phyloP scores from a whole-genome alignment of 1,140 invertebrate genomes.

The Neoseiulus cucumeris region DNA sequence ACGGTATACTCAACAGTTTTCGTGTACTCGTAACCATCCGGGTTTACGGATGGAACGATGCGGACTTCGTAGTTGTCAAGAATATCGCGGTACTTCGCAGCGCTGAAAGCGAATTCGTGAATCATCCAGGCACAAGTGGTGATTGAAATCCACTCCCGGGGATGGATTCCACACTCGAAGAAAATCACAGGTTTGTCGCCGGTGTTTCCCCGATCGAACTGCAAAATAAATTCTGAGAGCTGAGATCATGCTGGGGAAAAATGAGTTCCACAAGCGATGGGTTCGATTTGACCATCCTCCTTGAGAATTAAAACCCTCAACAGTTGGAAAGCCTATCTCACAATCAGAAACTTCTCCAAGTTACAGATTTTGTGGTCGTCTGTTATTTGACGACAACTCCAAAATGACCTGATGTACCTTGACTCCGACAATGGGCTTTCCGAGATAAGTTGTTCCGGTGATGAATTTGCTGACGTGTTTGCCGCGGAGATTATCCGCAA shows the following conservation, averaged over 20 bases:
- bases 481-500: constrained; percentile 15
- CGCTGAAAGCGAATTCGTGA: constrained; percentile 15
- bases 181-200: constrained; percentile 11
- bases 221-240: no score
- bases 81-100: background rate
- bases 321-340: no score
- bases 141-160: constrained; percentile 22
- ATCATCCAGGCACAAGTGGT: constrained; percentile 20
- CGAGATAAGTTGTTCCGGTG: constrained; percentile 38
- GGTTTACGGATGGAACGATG: constrained; percentile 19
- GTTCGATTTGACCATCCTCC: no score
- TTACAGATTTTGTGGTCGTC: no score
- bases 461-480: constrained; percentile 28
- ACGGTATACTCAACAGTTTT: constrained; percentile 11
- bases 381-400: no score
- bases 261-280: no score
- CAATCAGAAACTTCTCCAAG: no score
- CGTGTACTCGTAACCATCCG: constrained; percentile 18
- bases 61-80: constrained; percentile 21
- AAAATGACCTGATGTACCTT: constrained; percentile 31
- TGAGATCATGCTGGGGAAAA: no score
- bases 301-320: no score
- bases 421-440: constrained; percentile 35
- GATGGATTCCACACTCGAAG: constrained; percentile 20
- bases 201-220: no score